Evolutionary conservation across 2,888 invertebrate species (phyloP).

Genomic region (Cerceris ruficornis): DNA sequence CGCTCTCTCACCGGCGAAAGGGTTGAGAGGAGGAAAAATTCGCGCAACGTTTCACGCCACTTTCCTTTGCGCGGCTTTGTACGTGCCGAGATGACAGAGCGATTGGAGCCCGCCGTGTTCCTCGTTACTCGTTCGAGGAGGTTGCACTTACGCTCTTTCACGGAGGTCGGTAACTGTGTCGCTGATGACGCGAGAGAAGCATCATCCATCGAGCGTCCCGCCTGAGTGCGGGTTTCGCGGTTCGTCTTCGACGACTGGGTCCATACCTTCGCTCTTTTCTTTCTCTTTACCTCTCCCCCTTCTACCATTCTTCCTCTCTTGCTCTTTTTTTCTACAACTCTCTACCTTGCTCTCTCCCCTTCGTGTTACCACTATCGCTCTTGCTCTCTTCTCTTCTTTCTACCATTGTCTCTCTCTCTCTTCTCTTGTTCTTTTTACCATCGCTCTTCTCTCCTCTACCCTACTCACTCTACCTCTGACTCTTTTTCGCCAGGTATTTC

Average conservation of each 20-base stretch:
- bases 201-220: conserved; percentile 56
- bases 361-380: no score
- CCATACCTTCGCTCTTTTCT: conserved; percentile 30
- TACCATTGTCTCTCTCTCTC: no score
- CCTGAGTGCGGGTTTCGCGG: conserved; percentile 14
- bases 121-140: conserved; percentile 45
- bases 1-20: background rate
- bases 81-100: background rate
- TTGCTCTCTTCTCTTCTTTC: no score
- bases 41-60: background rate
- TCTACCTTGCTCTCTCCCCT: conserved; percentile 5
- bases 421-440: no score
- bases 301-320: background rate
- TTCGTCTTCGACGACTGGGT: conserved; percentile 35
- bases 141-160: conserved; percentile 35
- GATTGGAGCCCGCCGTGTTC: background rate
- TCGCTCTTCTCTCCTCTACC: no score
- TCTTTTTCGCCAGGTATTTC: background rate
- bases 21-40: background rate
- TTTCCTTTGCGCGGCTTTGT: background rate
- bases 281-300: conserved; percentile 14
- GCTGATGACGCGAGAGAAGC: conserved; percentile 62
- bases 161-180: conserved; percentile 41
- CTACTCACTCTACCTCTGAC: no score
- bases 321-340: conserved; percentile 19